phyloP scores from a whole-genome alignment of 2,888 invertebrate species.

The Prionchulus punctatus region DNA sequence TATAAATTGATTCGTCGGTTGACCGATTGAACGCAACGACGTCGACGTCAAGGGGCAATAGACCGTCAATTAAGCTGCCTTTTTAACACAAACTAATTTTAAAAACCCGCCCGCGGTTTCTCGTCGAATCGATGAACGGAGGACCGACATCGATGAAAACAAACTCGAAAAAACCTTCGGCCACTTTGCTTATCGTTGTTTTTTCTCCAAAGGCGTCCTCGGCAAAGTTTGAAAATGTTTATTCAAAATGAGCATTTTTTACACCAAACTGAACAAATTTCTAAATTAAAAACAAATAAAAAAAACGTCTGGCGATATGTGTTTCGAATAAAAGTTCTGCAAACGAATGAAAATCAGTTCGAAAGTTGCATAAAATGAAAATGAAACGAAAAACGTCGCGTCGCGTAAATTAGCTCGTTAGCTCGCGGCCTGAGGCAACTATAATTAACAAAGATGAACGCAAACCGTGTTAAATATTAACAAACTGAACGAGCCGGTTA shows the following conservation, averaged over 20 bases:
- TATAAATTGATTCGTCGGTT: background rate
- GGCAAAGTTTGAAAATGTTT: too few relatives aligned
- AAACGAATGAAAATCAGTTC: background rate
- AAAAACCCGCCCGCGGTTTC: background rate
- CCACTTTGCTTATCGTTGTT: too few relatives aligned
- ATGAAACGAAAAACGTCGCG: background rate
- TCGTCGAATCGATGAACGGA: too few relatives aligned
- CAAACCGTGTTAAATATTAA: constrained; percentile 22
- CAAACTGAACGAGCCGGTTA: constrained; percentile 21
- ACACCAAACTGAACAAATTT: too few relatives aligned
- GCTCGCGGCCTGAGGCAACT: background rate
- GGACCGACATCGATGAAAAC: too few relatives aligned
- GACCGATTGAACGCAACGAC: background rate
- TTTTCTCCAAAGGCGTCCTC: too few relatives aligned
- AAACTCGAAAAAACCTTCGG: too few relatives aligned
- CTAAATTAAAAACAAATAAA: background rate
- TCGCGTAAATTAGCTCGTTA: background rate
- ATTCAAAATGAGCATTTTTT: too few relatives aligned
- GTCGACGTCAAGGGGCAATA: background rate
- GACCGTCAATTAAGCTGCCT: background rate
- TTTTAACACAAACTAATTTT: background rate
- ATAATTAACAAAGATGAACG: constrained; percentile 20
- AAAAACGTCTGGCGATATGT: too few relatives aligned
- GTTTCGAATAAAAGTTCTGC: too few relatives aligned
- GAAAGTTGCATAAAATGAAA: background rate